phyloP scores from a whole-genome alignment of 2,888 invertebrate genomes.

The Orthonevra nobilis region DNA sequence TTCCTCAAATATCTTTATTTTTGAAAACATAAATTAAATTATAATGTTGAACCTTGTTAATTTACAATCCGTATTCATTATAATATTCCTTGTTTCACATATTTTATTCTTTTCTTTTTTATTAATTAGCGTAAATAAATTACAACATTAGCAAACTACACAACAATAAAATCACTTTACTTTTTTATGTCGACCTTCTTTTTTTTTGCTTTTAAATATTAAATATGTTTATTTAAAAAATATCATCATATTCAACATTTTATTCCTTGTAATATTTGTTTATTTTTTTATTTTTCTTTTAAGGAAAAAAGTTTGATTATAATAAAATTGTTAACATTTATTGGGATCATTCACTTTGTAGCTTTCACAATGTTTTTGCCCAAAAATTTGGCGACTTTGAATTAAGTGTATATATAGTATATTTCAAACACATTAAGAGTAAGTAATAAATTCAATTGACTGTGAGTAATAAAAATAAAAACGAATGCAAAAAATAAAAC shows the following conservation, averaged over 20 bases:
- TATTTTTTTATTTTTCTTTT: too few species aligned
- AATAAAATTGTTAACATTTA: slow-evolving; percentile 56
- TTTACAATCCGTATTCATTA: too few species aligned
- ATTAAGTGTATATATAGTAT: slow-evolving; percentile 26
- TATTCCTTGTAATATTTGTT: slow-evolving; percentile 4
- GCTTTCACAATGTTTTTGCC: slow-evolving; percentile 39
- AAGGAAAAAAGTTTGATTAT: slow-evolving; percentile 27
- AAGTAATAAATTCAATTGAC: slow-evolving; percentile 55
- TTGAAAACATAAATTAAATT: slow-evolving; percentile 43
- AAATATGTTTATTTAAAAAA: slow-evolving; percentile 46
- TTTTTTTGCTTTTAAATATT: slow-evolving; percentile 12
- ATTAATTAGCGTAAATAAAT: slow-evolving; percentile 40
- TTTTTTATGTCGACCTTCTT: slow-evolving; percentile 46
- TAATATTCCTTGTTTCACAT: slow-evolving; percentile 10
- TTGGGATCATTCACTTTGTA: slow-evolving; percentile 33
- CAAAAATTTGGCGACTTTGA: slow-evolving; percentile 35
- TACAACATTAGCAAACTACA: slow-evolving; percentile 69
- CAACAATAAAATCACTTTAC: slow-evolving; percentile 68
- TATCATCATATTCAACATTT: slow-evolving; percentile 41
- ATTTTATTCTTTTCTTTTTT: neutral
- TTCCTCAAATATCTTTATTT: neutral
- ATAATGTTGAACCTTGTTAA: too few species aligned
- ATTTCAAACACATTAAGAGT: slow-evolving; percentile 35
- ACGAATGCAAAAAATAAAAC: slow-evolving; percentile 42
- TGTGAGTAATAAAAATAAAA: slow-evolving; percentile 4